Percentiles rank a stretch among this genome's conserved stretches.
These are phyloP conservation scores for Archocentrus centrarchus DNA, from an alignment of 2,113 vertebrate genomes.

Conservation along the genomic window DNA sequence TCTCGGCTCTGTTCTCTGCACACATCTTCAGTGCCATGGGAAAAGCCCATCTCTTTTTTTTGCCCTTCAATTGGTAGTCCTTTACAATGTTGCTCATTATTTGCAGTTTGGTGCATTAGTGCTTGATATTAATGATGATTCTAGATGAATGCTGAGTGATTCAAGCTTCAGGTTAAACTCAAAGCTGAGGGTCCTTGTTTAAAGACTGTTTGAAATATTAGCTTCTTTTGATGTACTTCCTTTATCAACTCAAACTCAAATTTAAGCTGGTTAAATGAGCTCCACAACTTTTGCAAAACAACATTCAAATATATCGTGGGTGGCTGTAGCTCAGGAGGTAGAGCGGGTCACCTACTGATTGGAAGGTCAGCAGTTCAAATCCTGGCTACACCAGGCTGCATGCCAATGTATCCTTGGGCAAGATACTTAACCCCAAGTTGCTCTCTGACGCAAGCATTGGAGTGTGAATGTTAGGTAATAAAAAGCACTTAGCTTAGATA, in stretches of 20 bases:
- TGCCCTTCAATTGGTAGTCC: slow-evolving; percentile 8
- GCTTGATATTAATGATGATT: neutral
- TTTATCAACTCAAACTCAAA: neutral
- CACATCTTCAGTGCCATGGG: slow-evolving; percentile 7
- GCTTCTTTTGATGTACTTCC: neutral
- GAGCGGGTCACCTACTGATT: too few relatives aligned
- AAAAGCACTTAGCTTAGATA: too few relatives aligned
- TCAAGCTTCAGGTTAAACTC: neutral
- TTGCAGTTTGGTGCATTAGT: neutral
- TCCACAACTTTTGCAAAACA: too few relatives aligned
- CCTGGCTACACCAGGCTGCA: too few relatives aligned
- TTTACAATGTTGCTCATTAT: slow-evolving; percentile 14
- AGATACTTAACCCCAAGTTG: too few relatives aligned
- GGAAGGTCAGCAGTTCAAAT: too few relatives aligned
- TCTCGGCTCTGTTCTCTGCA: neutral
- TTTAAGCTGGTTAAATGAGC: neutral
- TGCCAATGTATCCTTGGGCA: too few relatives aligned
- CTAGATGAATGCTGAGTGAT: neutral
- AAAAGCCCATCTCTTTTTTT: slow-evolving; percentile 9
- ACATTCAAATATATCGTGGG: too few relatives aligned
- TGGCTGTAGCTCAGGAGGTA: too few relatives aligned
- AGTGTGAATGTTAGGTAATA: too few relatives aligned
- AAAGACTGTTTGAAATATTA: neutral
- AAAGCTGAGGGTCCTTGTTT: neutral
- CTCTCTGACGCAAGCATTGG: too few relatives aligned